Evolutionary conservation across 2,888 invertebrate genomes (phyloP), one percentile per base, ranked within the genome.

Genomic region (Homarus gammarus): DNA sequence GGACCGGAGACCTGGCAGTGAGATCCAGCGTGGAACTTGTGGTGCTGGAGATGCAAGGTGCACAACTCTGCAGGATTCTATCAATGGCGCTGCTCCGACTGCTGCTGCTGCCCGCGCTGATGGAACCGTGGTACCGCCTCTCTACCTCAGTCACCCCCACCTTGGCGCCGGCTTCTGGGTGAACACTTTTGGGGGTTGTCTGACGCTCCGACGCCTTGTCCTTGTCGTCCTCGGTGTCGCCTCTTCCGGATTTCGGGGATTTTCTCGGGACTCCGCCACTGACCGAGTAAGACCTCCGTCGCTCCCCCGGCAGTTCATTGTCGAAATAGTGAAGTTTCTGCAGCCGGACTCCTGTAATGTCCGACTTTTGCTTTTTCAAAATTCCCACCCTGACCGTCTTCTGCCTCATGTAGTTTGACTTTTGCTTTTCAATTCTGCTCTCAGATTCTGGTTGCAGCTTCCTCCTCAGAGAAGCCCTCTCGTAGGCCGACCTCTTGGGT

Each of bases 241-340:
- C 27, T n/a, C 31, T 83, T n/a, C 6, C 56, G 38, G 70, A 27
- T 38, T 51, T 49, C 15, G 72, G 51, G 40, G 49, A 70, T 49
- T 84, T 78, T 33, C 61, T 84, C 44, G 61, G 84, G 15, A 49
- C 86, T 2, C 40, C 49, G 36, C 77, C 75, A 72, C 84, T 81
- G n/a, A 89, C 68, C 18, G 88, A 89, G 33, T 89, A 89, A 6
- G 88, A 89, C 40, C 88, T 51, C n/a, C 84, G 31, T 38, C 83
- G 56, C 38, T 89, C 86, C n/a, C 86, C 86, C 6, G 90, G 86
- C 8, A 90, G 51, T 36, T 90, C 90, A 40, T 82, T 86, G 51
- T 85, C 86, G 38, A 86, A 90, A 77, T 86, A 90, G 27, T 86
- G 83, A n/a, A 86, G 86, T 61, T 90, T 90, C 51, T 90, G 86